Evolutionary conservation across 2,113 vertebrate genomes (phyloP), one percentile per base, ranked within the genome.

Genomic region (Dicentrarchus labrax): DNA sequence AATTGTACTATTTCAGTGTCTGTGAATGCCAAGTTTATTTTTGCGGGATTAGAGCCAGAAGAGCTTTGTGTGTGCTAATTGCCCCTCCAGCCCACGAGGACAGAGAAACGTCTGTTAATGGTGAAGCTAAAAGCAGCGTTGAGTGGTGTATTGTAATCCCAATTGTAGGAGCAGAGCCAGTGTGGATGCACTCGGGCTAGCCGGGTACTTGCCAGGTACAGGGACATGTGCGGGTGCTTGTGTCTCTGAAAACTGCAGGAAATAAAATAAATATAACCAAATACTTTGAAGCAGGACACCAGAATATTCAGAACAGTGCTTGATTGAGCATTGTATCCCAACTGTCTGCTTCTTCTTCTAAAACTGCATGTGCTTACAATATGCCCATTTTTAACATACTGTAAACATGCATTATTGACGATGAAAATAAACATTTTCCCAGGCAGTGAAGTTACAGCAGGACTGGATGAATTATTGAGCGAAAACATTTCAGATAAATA

Each of bases 21-120:
- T 61, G 45, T n/a, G 21, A 80, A 77, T 77, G 82, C 59, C 65
- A 50, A 19, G n/a, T 72, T 81, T 74, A 7, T 60, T 76, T 91
- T 86, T 38, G 48, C 51, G 69, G 71, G 67, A 88, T 72, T 72
- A 45, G 22, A 89, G 82, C 79, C 85, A 78, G 56, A 76, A 80
- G 45, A 72, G 59, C 68, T 82, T 65, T 84, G 75, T 84, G 61
- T 84, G 61, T 67, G 71, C 86, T 84, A 92, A 92, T 89, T 88
- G 83, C 71, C 48, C 67, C 81, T 72, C 60, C 10, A 71, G 80
- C 73, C 66, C 84, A 53, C 19, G 10, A 76, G 68, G 81, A 92
- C 82, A 83, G 82, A 70, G 60, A 77, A 59, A 56, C 5, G 67
- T 64, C 79, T 84, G 83, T 80, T 87, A 62, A 39, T 59, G 72